A percentile compares a stretch with the other conserved stretches of the same genome.
These are phyloP conservation scores for Cataglyphis rosenhaueri DNA, from an alignment of 2,888 invertebrate genomes.

Conservation along the genomic window DNA sequence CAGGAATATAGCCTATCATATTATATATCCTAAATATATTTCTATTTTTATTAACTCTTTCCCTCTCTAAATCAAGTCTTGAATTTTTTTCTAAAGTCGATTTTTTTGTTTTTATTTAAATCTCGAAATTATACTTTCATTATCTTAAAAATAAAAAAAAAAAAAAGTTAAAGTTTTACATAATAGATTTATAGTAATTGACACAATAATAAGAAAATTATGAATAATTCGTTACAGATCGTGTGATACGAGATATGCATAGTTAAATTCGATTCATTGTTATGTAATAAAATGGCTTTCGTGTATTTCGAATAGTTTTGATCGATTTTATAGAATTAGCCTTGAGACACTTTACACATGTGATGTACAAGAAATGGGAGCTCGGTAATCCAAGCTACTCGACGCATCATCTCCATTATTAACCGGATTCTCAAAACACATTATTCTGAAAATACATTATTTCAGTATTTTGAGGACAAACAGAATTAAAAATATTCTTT, in stretches of 20 bases:
- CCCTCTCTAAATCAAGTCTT: not conserved
- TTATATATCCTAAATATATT: not conserved
- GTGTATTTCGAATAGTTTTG: slow-evolving; percentile 13
- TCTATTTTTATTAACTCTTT: slow-evolving; percentile 4
- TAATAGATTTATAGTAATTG: not conserved
- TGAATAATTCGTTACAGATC: not conserved
- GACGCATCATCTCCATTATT: not conserved
- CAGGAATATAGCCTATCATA: not conserved
- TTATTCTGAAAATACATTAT: not conserved
- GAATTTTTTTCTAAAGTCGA: not conserved
- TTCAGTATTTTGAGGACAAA: not conserved
- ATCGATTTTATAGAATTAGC: slow-evolving; percentile 38
- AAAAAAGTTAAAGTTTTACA: not conserved
- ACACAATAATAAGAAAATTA: not conserved
- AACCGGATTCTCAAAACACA: not conserved
- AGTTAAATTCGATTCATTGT: not conserved
- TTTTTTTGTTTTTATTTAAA: slow-evolving; percentile 1
- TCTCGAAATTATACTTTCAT: not conserved
- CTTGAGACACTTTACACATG: slow-evolving; percentile 3
- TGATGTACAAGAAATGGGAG: not conserved
- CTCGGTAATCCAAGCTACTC: not conserved
- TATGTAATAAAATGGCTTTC: slow-evolving; percentile 1
- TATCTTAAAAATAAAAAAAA: not conserved
- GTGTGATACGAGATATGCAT: not conserved
- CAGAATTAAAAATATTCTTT: not conserved